Evolutionary conservation across 2,113 vertebrate species (phyloP).

Genomic region (Brienomyrus brachyistius): DNA sequence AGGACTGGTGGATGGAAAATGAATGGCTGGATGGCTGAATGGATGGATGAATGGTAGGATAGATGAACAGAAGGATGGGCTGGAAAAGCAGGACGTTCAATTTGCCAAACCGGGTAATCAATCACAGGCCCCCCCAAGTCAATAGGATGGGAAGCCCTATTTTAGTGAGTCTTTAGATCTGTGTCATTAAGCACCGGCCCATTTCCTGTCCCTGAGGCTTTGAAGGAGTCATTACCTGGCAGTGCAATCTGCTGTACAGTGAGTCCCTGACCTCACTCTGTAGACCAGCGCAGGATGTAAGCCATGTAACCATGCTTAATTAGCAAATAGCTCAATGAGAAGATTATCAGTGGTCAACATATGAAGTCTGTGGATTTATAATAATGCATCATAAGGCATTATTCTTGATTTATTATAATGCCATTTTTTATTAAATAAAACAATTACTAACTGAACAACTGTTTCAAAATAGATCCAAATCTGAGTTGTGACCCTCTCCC

Average conservation of each 20-base stretch:
- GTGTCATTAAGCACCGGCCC: background rate
- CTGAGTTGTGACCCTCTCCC: background rate
- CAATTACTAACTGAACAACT: background rate
- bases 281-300: background rate
- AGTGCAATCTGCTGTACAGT: background rate
- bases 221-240: background rate
- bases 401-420: background rate
- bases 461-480: background rate
- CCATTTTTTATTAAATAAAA: background rate
- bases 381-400: background rate
- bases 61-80: background rate
- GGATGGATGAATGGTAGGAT: background rate
- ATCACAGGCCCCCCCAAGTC: background rate
- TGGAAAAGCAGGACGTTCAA: background rate
- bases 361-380: background rate
- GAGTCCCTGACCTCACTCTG: background rate
- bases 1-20: background rate
- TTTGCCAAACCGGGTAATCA: background rate
- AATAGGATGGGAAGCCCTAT: background rate
- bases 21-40: background rate
- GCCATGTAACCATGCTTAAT: background rate
- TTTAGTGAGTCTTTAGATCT: background rate
- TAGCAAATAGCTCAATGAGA: background rate
- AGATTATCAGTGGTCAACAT: background rate
- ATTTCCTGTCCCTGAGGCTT: background rate